Evolutionary conservation across 2,113 vertebrate genomes (phyloP).

Genomic region (Miniopterus natalensis): DNA sequence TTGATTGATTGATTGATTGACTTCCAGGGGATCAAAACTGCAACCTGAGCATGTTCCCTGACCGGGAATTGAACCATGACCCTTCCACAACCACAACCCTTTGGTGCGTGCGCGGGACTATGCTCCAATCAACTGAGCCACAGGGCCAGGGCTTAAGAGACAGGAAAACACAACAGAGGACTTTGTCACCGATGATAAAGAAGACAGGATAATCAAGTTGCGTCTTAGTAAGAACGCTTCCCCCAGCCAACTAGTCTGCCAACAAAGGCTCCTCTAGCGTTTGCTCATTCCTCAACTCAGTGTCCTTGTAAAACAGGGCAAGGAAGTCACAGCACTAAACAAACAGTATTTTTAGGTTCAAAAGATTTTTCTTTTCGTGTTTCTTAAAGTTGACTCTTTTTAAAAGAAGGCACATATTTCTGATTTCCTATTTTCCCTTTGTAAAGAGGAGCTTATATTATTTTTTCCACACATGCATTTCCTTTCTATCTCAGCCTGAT

Average conservation of each 20-base stretch:
- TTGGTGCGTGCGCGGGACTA: neutral
- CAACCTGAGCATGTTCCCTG: neutral
- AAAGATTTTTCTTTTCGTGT: neutral
- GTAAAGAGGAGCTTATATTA: neutral
- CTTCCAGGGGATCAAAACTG: neutral
- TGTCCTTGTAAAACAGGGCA: neutral
- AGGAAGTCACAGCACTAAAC: neutral
- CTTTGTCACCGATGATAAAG: neutral
- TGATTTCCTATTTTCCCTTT: neutral
- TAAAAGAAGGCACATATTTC: neutral
- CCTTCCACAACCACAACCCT: neutral
- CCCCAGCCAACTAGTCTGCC: neutral
- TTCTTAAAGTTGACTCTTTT: neutral
- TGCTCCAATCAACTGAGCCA: neutral
- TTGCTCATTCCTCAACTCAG: neutral
- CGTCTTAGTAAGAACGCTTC: neutral
- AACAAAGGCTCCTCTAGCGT: neutral
- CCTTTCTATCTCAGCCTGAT: neutral
- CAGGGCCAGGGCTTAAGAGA: neutral
- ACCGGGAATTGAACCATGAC: neutral
- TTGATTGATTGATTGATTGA: neutral
- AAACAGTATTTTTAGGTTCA: neutral
- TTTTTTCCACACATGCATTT: neutral
- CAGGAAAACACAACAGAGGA: neutral
- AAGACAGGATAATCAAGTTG: constrained; percentile 1